These are phyloP conservation scores for Platycheirus albimanus DNA, from an alignment of 2,888 invertebrate species.

Conservation along the genomic window DNA sequence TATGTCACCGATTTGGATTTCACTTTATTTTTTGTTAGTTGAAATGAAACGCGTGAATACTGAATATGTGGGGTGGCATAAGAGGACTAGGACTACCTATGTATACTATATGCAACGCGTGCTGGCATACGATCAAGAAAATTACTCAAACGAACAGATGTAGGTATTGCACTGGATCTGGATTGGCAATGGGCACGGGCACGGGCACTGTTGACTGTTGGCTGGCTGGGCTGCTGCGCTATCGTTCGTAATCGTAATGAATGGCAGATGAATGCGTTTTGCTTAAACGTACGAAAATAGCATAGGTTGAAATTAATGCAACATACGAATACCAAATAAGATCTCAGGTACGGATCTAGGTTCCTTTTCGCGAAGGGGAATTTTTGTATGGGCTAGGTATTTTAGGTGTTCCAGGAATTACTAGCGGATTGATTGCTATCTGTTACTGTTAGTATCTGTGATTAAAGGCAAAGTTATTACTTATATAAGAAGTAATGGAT, in stretches of 20 bases:
- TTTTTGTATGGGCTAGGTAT: no score
- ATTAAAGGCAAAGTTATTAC: no score
- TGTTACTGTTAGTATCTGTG: no score
- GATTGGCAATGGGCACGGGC: constrained; percentile 61
- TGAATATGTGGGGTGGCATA: constrained; percentile 48
- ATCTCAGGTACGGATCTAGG: no score
- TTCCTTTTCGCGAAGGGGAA: no score
- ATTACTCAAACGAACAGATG: constrained; percentile 62
- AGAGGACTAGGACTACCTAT: neutral
- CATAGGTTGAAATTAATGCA: constrained; percentile 62
- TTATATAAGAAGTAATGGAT: no score
- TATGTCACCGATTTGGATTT: constrained; percentile 67
- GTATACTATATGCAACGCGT: constrained; percentile 58
- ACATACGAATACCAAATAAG: constrained; percentile 26
- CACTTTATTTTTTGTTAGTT: constrained; percentile 47
- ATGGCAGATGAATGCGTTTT: constrained; percentile 70
- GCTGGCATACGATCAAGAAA: constrained; percentile 54
- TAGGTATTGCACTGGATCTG: constrained; percentile 58
- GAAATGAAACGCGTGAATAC: constrained; percentile 42
- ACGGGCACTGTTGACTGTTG: no score
- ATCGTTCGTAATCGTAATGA: constrained; percentile 53
- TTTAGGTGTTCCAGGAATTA: no score
- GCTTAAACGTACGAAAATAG: constrained; percentile 62
- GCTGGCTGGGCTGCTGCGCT: no score
- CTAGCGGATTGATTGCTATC: no score